Evolutionary conservation across 2,113 vertebrate genomes (phyloP), one percentile per base, ranked within the genome.

Genomic region (Cromileptes altivelis): DNA sequence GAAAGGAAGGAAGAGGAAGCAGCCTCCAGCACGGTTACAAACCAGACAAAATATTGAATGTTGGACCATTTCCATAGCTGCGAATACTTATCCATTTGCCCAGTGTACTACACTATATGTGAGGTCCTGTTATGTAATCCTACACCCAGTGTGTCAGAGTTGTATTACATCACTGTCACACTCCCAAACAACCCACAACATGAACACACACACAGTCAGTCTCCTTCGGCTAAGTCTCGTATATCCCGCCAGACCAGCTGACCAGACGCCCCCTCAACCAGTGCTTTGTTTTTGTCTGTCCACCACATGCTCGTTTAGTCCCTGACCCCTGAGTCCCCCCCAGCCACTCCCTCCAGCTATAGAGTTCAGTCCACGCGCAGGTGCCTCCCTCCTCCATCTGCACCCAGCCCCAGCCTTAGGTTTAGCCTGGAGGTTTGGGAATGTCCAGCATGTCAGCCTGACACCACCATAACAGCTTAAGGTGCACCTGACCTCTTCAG

Each of bases 401-500:
- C 57, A n/a, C 33, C 55, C 53, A 7, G 60, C 62, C 56, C 27
- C 9, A 1, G 53, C 40, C 62, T 19, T 1, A 45, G 75, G 82
- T 70, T 86, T 21, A 70, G 49, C 25, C 55, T 37, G 30, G 23
- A 50, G 40, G 30, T 27, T n/a, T 19, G 75, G 64, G 70, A 84
- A 79, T 85, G 82, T 69, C 55, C 67, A 70, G 68, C 69, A 74
- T 45, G 71, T 73, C 13, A 42, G 30, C 1, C 64, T 74, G 53
- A 86, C 67, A 61, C 60, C 67, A 58, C n/a, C 56, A 73, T 8
- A 64, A 40, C 65, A 67, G 71, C 71, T 85, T 78, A 76, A 60
- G 80, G 21, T 81, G 76, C 75, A 78, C 73, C 77, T 90, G 83
- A 85, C 73, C 58, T 21, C 47, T 49, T 2, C 19, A 11, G 57